Evolutionary conservation across 2,113 vertebrate genomes (phyloP).

Genomic region (Xyliphius kryptos): DNA sequence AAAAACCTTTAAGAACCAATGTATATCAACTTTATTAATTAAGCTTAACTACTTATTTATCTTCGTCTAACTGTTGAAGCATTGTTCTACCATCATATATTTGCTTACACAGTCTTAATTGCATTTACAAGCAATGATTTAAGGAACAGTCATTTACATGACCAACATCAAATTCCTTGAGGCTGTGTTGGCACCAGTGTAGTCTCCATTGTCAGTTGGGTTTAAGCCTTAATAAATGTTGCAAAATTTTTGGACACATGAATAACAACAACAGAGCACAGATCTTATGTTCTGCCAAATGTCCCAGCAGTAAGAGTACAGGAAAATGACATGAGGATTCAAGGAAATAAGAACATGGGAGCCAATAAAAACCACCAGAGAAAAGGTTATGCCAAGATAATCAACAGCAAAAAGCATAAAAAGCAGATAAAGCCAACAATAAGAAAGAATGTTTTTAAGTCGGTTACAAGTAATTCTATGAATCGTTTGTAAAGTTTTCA

Average conservation of each 20-base stretch:
- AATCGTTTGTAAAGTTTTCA: not conserved
- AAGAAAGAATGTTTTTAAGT: too few species aligned
- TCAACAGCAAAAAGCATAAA: not conserved
- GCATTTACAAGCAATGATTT: not conserved
- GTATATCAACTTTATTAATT: too few species aligned
- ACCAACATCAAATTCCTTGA: constrained; percentile 12
- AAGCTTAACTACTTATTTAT: not conserved
- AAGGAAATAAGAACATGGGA: constrained; percentile 10
- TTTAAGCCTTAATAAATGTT: not conserved
- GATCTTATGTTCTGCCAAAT: constrained; percentile 23
- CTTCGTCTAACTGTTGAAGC: not conserved
- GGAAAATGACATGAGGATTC: constrained; percentile 18
- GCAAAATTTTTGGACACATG: not conserved
- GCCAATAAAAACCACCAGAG: constrained; percentile 13
- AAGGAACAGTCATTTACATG: not conserved
- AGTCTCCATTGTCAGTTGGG: constrained; percentile 6
- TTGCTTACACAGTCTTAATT: not conserved
- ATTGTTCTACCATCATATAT: not conserved
- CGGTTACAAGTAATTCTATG: too few species aligned
- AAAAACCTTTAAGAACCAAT: too few species aligned
- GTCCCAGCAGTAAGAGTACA: constrained; percentile 2
- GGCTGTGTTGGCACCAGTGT: constrained; percentile 15
- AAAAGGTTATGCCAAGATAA: not conserved
- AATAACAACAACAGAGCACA: constrained; percentile 11
- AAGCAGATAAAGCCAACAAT: too few species aligned